These are phyloP conservation scores for Platerodrilus igneus DNA, from an alignment of 2,888 invertebrate genomes.

Conservation along the genomic window DNA sequence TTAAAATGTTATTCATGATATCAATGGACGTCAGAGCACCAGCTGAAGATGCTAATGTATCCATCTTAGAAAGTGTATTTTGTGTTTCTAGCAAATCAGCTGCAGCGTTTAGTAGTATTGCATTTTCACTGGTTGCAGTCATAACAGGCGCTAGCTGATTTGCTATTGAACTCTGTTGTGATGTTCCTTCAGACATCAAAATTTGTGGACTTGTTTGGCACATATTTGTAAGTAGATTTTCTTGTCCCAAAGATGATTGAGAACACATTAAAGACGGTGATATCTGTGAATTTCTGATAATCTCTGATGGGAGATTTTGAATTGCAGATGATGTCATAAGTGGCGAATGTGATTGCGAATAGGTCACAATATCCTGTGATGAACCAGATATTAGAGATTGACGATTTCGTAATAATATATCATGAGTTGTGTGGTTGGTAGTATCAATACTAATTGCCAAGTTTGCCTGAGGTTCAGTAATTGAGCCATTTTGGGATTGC, in stretches of 20 bases:
- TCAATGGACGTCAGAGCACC: no score
- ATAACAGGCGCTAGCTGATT: conserved; percentile 43
- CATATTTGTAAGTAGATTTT: conserved; percentile 32
- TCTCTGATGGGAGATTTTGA: conserved; percentile 52
- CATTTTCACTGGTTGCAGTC: conserved; percentile 62
- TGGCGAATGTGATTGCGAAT: conserved; percentile 31
- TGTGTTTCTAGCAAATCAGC: conserved; percentile 65
- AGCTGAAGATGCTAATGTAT: conserved; percentile 28
- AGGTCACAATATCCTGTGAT: conserved; percentile 46
- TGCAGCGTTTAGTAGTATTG: conserved; percentile 71
- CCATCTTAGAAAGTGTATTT: conserved; percentile 53
- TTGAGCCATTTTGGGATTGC: conserved; percentile 19
- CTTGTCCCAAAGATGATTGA: conserved; percentile 31
- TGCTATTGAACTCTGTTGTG: conserved; percentile 11
- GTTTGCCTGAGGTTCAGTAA: no score
- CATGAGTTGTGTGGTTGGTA: conserved; percentile 30
- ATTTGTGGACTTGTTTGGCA: conserved; percentile 34
- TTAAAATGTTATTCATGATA: conserved; percentile 38
- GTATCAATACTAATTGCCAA: conserved; percentile 14
- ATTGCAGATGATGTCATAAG: conserved; percentile 34
- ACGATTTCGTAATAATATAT: conserved; percentile 31
- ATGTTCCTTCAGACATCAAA: conserved; percentile 12
- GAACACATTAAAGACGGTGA: conserved; percentile 58
- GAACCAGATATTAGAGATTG: conserved; percentile 29
- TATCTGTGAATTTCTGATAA: conserved; percentile 58